phyloP scores from a whole-genome alignment of 2,888 invertebrate species.

The Cosmia trapezina region DNA sequence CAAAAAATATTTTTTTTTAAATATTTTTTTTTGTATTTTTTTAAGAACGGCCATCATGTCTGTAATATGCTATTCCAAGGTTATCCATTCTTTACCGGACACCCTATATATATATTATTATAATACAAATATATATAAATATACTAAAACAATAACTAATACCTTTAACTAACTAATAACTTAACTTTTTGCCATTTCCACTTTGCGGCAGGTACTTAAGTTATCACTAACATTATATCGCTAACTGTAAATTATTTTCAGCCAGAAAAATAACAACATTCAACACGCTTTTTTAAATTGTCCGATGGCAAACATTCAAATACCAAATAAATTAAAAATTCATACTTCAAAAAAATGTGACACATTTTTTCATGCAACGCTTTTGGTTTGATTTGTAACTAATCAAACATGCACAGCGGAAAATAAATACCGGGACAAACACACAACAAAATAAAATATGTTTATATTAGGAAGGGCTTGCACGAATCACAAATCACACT shows the following conservation, averaged over 20 bases:
- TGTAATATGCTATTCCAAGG: too few relatives aligned
- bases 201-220: neutral
- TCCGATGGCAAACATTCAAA: slow-evolving; percentile 17
- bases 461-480: slow-evolving; percentile 27
- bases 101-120: too few relatives aligned
- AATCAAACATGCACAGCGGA: slow-evolving; percentile 31
- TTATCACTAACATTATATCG: neutral
- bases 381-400: slow-evolving; percentile 27
- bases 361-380: slow-evolving; percentile 17
- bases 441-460: neutral
- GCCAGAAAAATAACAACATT: neutral
- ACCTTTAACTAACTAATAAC: too few relatives aligned
- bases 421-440: slow-evolving; percentile 24
- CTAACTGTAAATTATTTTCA: neutral
- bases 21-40: too few relatives aligned
- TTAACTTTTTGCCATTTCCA: neutral
- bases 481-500: neutral
- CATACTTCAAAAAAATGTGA: slow-evolving; percentile 12
- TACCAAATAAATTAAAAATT: slow-evolving; percentile 16
- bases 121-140: too few relatives aligned
- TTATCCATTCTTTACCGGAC: too few relatives aligned
- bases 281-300: slow-evolving; percentile 10
- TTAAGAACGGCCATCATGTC: too few relatives aligned
- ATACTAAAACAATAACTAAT: too few relatives aligned
- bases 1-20: too few relatives aligned